These are phyloP conservation scores for Chrysotoxum bicinctum DNA, from an alignment of 2,888 invertebrate species.

Conservation along the genomic window DNA sequence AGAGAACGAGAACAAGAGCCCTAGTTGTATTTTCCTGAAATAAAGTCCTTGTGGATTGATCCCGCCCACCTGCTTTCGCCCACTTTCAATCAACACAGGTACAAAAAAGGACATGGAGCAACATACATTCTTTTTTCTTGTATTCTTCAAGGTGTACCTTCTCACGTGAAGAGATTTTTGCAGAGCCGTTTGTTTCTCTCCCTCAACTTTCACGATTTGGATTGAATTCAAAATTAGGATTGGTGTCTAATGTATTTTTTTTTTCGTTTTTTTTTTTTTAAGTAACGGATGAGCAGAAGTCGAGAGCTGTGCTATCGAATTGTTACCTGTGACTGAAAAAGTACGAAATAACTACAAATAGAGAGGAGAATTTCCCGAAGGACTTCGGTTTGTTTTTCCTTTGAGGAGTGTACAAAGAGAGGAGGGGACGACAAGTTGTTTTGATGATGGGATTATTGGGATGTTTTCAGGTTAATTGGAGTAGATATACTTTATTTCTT, in stretches of 20 bases:
- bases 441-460: conserved; percentile 56
- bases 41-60: conserved; percentile 30
- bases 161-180: conserved; percentile 49
- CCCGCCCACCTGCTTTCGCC: conserved; percentile 50
- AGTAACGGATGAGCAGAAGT: not conserved
- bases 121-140: conserved; percentile 22
- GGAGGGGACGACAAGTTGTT: conserved; percentile 36
- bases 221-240: conserved; percentile 66
- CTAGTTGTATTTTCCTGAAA: conserved; percentile 40
- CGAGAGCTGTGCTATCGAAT: conserved; percentile 14
- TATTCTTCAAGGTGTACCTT: conserved; percentile 47
- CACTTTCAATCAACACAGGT: conserved; percentile 68
- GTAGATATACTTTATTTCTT: not conserved
- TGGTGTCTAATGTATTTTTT: conserved; percentile 16
- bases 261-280: conserved; percentile 1
- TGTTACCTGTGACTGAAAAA: not conserved
- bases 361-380: conserved; percentile 46
- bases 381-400: conserved; percentile 30
- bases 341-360: conserved; percentile 37
- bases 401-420: not conserved
- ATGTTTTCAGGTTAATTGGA: conserved; percentile 60
- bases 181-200: not conserved
- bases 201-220: conserved; percentile 49
- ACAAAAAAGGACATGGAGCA: conserved; percentile 42
- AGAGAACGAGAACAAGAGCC: conserved; percentile 47